Percentiles rank a stretch among this genome's conserved stretches.
Conservation (phyloP, 2,113 vertebrate species). For the Lethenteron camtschaticum region DNA sequence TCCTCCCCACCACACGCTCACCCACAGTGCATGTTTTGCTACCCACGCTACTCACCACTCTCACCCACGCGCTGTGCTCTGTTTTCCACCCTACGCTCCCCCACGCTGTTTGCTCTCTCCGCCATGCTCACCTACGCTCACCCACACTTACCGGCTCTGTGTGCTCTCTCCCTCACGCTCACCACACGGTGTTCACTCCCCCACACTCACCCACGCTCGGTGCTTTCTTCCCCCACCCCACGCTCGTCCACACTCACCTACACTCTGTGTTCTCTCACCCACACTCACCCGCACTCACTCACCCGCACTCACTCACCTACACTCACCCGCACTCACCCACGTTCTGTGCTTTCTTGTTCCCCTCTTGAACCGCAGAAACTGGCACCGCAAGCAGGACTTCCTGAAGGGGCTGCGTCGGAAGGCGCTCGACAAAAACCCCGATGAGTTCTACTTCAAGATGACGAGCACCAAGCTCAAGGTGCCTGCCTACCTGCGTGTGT, state of each 20-base stretch:
- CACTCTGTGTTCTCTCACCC: too few relatives aligned
- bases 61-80: background rate
- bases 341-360: background rate
- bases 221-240: background rate
- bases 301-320: too few relatives aligned
- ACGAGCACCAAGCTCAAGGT: conserved; percentile 47
- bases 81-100: background rate
- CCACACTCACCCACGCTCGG: background rate
- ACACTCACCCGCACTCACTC: too few relatives aligned
- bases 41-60: background rate
- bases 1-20: conserved; percentile 7
- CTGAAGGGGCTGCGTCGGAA: conserved; percentile 57
- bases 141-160: background rate
- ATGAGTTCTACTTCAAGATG: conserved; percentile 95
- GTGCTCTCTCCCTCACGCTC: background rate
- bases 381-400: conserved; percentile 59
- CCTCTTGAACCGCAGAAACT: conserved; percentile 31
- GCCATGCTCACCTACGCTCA: too few relatives aligned
- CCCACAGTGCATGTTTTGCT: background rate
- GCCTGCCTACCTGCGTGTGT: conserved; percentile 7
- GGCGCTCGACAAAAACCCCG: conserved; percentile 73
- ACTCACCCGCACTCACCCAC: too few relatives aligned
- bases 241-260: background rate
- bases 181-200: too few relatives aligned
- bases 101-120: too few relatives aligned